Evolutionary conservation across 2,888 invertebrate species (phyloP).

Genomic region (Acleris holmiana): DNA sequence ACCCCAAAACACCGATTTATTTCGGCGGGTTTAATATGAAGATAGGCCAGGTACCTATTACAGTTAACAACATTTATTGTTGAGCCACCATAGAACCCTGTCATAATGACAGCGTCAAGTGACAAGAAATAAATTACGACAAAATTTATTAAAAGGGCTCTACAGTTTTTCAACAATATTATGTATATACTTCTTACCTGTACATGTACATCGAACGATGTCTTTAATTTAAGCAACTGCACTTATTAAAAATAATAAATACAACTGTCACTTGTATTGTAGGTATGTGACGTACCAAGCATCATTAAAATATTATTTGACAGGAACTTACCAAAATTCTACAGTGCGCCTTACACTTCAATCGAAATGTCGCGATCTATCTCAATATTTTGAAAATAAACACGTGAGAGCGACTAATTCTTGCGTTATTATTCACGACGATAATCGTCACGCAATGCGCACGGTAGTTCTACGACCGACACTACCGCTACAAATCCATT

Average conservation of each 20-base stretch:
- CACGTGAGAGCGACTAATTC: constrained; percentile 33
- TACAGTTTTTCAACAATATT: no score
- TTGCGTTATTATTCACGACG: constrained; percentile 43
- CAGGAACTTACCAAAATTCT: constrained; percentile 27
- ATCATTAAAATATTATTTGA: constrained; percentile 18
- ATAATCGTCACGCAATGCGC: constrained; percentile 59
- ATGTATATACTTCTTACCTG: no score
- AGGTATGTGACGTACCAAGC: background rate
- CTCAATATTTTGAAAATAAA: constrained; percentile 35
- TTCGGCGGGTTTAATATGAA: no score
- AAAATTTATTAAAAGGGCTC: no score
- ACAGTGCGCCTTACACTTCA: constrained; percentile 14
- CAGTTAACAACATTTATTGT: no score
- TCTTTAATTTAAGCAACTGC: no score
- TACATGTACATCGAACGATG: no score
- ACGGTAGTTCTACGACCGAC: constrained; percentile 53
- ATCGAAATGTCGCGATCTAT: constrained; percentile 20
- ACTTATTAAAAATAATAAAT: background rate
- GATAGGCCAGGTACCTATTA: no score
- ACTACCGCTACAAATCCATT: constrained; percentile 48
- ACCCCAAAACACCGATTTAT: no score
- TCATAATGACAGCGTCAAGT: background rate
- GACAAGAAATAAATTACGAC: no score
- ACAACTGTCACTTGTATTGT: background rate
- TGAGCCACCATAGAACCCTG: no score